Evolutionary conservation across 2,797 vertebrate genomes (phyloP).

Genomic region (Pangasius sanitwongsei): DNA sequence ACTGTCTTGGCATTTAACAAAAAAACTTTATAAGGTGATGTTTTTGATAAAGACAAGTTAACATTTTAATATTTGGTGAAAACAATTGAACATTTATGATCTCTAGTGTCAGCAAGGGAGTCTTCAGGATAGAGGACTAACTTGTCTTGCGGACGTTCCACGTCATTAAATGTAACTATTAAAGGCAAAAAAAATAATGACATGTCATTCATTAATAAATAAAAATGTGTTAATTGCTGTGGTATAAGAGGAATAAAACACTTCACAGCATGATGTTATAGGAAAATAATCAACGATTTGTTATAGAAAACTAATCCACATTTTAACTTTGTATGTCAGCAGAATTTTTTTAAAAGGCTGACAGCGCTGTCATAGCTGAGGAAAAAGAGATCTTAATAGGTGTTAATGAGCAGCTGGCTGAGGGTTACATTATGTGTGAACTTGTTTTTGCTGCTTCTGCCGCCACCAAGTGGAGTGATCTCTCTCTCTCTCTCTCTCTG

Average conservation of each 20-base stretch:
- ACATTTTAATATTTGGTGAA: background rate
- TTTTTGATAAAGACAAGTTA: background rate
- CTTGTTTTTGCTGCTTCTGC: background rate
- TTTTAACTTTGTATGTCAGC: background rate
- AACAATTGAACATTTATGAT: background rate
- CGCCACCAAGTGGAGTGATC: background rate
- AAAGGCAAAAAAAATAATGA: background rate
- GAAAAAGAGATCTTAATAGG: background rate
- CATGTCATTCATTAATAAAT: background rate
- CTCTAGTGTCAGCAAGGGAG: background rate
- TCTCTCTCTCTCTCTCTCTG: background rate
- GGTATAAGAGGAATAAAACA: background rate
- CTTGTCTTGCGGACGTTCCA: background rate
- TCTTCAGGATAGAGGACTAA: background rate
- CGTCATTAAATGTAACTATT: background rate
- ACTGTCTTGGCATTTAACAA: background rate
- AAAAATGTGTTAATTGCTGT: background rate
- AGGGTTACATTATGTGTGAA: background rate
- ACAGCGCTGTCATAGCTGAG: background rate
- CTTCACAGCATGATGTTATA: background rate
- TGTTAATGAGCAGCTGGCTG: background rate
- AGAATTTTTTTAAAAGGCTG: background rate
- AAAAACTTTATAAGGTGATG: background rate
- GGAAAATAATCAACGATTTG: background rate
- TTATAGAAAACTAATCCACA: background rate